Base-by-base conservation (phyloP, 2,888 invertebrate species). In the Spilarctia lutea region DNA sequence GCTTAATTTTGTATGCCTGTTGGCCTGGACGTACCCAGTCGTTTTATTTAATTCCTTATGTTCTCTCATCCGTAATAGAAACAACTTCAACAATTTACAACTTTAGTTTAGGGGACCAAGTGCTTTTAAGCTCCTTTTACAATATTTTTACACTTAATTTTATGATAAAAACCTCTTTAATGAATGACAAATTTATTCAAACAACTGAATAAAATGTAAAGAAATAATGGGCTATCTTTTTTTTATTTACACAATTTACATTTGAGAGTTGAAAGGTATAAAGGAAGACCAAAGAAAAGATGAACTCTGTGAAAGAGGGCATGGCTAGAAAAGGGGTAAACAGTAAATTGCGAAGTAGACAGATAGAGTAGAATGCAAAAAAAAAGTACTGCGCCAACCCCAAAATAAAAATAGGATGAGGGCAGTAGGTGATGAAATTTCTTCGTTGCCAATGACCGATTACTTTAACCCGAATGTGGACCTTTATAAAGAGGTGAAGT, bases 11-110 rank as follows among this genome's bases (percentile, higher is more conserved):
- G 45, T 75, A 75, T 66, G 74, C 68, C 65, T 68, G 33, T 65
- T 35, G 63, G 68, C 20, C 20, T 8, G 11, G 35, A 35, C 27
- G n/a, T 56, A 68, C 70, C 65, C 68, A 65, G 72, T 33, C 48
- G 30, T 65, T 56, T 65, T 75, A 48, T 73, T 73, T 65, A 48
- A 48, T 77, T 81, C 79, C 79, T 77, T 74, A 78, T 80, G 65
- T 67, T 33, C 66, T 33, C 52, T 71, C n/a, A 60, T 42, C 78
- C 68, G 74, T 72, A 18, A 48, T 35, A 52, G 35, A 74, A 65
- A n/a, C 66, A 77, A 65, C 68, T 75, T 67, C 2, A 27, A 13
- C 52, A 72, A 33, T 65, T 65, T 7, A 39, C 13, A 69, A 69
- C 35, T 69, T 56, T 68, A 13, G 39, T 24, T 39, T 45, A 60